These are phyloP conservation scores for Drosophila mayri DNA, from an alignment of 1,140 invertebrate genomes.

Conservation along the genomic window DNA sequence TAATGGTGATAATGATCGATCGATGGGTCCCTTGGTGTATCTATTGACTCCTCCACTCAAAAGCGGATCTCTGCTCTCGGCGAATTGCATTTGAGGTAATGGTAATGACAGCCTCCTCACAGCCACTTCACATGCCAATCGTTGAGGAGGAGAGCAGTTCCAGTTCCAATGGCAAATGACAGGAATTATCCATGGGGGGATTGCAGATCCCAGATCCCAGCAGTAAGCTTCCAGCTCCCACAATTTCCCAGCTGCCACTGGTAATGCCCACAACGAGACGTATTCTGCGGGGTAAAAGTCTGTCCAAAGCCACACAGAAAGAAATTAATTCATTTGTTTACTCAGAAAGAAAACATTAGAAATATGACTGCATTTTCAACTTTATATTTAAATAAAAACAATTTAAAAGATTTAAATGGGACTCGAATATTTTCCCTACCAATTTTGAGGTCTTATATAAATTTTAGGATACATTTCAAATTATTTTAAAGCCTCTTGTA, in stretches of 20 bases:
- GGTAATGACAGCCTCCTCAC: slow-evolving; percentile 67
- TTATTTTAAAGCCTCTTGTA: too few species aligned
- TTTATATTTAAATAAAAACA: too few species aligned
- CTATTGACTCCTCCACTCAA: slow-evolving; percentile 29
- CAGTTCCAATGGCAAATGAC: slow-evolving; percentile 64
- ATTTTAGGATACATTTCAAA: too few species aligned
- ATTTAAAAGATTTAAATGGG: too few species aligned
- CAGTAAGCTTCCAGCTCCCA: slow-evolving; percentile 21
- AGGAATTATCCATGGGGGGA: slow-evolving; percentile 44
- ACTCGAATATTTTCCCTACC: too few species aligned
- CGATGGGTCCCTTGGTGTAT: slow-evolving; percentile 23
- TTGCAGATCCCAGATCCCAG: slow-evolving; percentile 6
- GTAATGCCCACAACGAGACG: slow-evolving; percentile 72
- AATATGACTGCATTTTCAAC: too few species aligned
- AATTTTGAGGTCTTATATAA: too few species aligned
- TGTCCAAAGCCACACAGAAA: slow-evolving; percentile 4
- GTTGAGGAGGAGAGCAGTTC: slow-evolving; percentile 12
- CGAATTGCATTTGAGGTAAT: slow-evolving; percentile 70
- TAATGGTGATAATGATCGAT: slow-evolving; percentile 70
- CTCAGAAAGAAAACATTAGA: too few species aligned
- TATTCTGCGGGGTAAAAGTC: slow-evolving; percentile 65
- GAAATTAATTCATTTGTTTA: not conserved
- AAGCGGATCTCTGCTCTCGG: slow-evolving; percentile 19
- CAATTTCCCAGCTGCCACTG: slow-evolving; percentile 39
- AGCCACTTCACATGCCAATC: slow-evolving; percentile 30